Conservation (phyloP, 2,797 vertebrate genomes). For the Molossus alvarezi region DNA sequence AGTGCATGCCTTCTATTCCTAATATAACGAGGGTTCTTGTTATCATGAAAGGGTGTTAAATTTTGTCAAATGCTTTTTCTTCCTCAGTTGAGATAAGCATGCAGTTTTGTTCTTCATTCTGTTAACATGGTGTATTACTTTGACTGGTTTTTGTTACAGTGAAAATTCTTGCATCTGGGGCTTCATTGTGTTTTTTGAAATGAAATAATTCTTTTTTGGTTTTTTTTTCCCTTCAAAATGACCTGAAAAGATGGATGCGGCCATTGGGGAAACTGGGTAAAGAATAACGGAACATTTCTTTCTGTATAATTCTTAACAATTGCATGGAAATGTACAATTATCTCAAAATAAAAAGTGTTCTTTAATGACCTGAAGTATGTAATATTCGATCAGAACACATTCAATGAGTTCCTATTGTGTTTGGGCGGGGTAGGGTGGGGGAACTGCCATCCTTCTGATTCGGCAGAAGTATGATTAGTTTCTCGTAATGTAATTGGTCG, state of each 20-base stretch:
- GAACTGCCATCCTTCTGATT: neutral
- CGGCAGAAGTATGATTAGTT: neutral
- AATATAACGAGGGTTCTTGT: neutral
- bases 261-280: neutral
- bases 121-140: too few species aligned
- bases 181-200: neutral
- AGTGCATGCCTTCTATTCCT: neutral
- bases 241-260: neutral
- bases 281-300: neutral
- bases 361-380: neutral
- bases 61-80: neutral
- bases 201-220: constrained; percentile 13
- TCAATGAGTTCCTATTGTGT: neutral
- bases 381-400: neutral
- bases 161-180: neutral
- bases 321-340: too few species aligned
- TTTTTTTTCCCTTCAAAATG: neutral
- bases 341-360: too few species aligned
- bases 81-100: too few species aligned
- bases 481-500: neutral
- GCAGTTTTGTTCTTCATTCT: too few species aligned
- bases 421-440: neutral
- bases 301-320: neutral
- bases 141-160: neutral
- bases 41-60: neutral